Conservation (phyloP, 1,140 invertebrate genomes). For the Xylocopa sonorina region DNA sequence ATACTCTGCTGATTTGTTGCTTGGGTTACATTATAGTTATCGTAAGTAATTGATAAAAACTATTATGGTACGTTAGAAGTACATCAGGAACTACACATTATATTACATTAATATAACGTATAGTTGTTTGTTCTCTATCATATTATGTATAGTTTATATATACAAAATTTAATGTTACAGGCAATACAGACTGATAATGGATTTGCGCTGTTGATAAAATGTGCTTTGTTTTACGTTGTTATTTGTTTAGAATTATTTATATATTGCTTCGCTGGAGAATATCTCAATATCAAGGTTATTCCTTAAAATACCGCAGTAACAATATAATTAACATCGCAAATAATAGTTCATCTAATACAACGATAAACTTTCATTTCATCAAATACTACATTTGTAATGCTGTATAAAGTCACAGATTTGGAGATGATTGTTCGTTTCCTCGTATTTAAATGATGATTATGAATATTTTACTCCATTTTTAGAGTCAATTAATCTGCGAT, state of each 20-base stretch:
- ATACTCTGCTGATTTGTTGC: slow-evolving; percentile 51
- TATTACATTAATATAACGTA: no score
- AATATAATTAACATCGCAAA: not conserved
- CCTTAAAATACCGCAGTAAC: no score
- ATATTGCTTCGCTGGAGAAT: slow-evolving; percentile 51
- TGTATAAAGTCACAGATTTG: no score
- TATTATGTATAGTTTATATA: no score
- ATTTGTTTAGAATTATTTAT: slow-evolving; percentile 22
- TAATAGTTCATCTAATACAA: no score
- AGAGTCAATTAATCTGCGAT: slow-evolving; percentile 49
- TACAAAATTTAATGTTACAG: not conserved
- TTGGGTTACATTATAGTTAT: slow-evolving; percentile 46
- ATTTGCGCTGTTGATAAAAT: not conserved
- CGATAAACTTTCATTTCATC: no score
- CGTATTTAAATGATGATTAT: no score
- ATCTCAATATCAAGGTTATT: slow-evolving; percentile 32
- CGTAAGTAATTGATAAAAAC: slow-evolving; percentile 58
- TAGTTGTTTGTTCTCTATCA: no score
- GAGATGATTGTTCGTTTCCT: no score
- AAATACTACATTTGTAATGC: no score
- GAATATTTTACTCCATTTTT: not conserved
- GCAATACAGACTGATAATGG: not conserved
- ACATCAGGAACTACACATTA: no score
- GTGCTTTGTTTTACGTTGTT: not conserved
- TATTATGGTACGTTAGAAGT: no score